Conservation (phyloP, 2,888 invertebrate species). For the Tillus elongatus region DNA sequence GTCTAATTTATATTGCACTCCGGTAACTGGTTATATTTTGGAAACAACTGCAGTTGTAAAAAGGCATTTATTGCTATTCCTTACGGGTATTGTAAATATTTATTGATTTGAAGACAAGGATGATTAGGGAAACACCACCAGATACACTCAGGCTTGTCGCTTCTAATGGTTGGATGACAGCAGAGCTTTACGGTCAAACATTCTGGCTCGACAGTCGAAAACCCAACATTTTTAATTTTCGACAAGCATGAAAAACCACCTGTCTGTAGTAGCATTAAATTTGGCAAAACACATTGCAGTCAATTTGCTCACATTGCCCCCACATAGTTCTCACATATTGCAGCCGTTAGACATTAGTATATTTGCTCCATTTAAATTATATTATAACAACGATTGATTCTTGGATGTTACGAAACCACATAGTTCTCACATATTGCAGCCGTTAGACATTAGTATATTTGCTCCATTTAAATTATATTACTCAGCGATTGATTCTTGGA, state of each 20-base stretch:
- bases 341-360: constrained; percentile 3
- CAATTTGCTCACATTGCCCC: not conserved
- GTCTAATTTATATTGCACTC: too few relatives aligned
- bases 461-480: constrained; percentile 1
- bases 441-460: constrained; percentile 1
- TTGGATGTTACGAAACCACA: constrained; percentile 3
- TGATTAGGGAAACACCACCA: too few relatives aligned
- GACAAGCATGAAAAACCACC: constrained; percentile 1
- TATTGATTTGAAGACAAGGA: too few relatives aligned
- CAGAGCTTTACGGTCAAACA: constrained; percentile 1
- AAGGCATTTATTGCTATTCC: too few relatives aligned
- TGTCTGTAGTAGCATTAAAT: not conserved
- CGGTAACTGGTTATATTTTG: too few relatives aligned
- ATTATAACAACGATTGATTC: not conserved
- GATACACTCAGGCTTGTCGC: not conserved
- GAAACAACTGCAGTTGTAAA: too few relatives aligned
- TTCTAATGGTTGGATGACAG: constrained; percentile 1
- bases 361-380: not conserved
- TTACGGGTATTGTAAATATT: too few relatives aligned
- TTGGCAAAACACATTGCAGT: not conserved
- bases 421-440: constrained; percentile 1
- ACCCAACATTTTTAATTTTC: constrained; percentile 3
- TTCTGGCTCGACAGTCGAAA: constrained; percentile 2
- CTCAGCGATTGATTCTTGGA: not conserved
- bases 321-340: constrained; percentile 1